Evolutionary conservation across 2,888 invertebrate genomes (phyloP).

Genomic region (Athalia cordata): DNA sequence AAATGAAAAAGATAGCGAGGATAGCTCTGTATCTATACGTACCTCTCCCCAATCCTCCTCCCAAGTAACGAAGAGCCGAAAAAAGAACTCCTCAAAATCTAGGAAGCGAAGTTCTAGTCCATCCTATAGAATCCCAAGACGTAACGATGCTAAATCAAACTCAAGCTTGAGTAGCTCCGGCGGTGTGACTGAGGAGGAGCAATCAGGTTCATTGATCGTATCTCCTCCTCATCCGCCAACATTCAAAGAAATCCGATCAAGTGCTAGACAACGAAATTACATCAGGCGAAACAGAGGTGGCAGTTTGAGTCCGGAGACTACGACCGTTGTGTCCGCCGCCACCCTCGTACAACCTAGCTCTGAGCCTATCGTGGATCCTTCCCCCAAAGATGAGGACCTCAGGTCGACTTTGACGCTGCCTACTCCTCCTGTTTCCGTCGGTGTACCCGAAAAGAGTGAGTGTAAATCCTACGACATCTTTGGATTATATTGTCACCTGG

Average conservation of each 20-base stretch:
- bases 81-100: slow-evolving; percentile 62
- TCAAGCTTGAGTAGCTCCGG: slow-evolving; percentile 59
- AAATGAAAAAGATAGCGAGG: slow-evolving; percentile 64
- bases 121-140: slow-evolving; percentile 69
- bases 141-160: slow-evolving; percentile 62
- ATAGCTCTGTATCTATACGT: slow-evolving; percentile 57
- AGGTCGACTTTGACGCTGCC: slow-evolving; percentile 63
- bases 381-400: slow-evolving; percentile 71
- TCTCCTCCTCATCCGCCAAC: slow-evolving; percentile 69
- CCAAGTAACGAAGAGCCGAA: slow-evolving; percentile 73
- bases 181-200: slow-evolving; percentile 70
- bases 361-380: slow-evolving; percentile 60
- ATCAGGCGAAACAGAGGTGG: slow-evolving; percentile 80
- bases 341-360: slow-evolving; percentile 39
- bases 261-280: slow-evolving; percentile 77
- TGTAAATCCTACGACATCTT: slow-evolving; percentile 60
- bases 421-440: slow-evolving; percentile 51
- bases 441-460: slow-evolving; percentile 68
- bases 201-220: slow-evolving; percentile 70
- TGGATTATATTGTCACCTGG: slow-evolving; percentile 66
- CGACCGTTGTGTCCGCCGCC: slow-evolving; percentile 47
- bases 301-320: slow-evolving; percentile 77
- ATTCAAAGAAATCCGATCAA: slow-evolving; percentile 69
- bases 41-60: slow-evolving; percentile 70
- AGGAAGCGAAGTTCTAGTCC: slow-evolving; percentile 69